Base-by-base conservation (phyloP, 53 echinoderm and acorn worm species). In the Antedon mediterranea region DNA sequence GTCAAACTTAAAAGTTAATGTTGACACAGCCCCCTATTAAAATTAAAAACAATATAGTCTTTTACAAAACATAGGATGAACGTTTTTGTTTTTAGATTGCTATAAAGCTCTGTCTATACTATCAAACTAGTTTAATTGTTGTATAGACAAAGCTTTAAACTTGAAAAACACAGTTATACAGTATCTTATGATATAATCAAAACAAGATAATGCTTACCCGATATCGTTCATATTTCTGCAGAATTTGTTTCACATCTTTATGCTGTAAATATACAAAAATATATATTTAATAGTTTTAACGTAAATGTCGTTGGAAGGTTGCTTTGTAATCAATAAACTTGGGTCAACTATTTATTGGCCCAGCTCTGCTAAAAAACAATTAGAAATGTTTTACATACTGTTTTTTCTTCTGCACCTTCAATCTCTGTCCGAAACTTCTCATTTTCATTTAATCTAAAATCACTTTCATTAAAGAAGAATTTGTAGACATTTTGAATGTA, bases 11-110 rank as follows among this genome's bases (percentile, higher is more conserved):
- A 86, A 81, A 43, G 79, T 91, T 72, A 95, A 80, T 4, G 90
- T 95, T 57, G 91, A 84, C 32, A 95, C 91, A 70, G 95, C 95
- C 71, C 95, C 95, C 91, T 95, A n/a, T n/a, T n/a, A 34, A 18
- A 57, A 57, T 57, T 18, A 8, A 57, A 57, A 57, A 57, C 26
- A 57, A 57, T 11, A 57, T n/a, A n/a, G n/a, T n/a, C n/a, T n/a
- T n/a, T n/a, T n/a, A n/a, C n/a, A n/a, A n/a, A n/a, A n/a, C n/a
- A n/a, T n/a, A n/a, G n/a, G n/a, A n/a, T n/a, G n/a, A n/a, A n/a
- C n/a, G n/a, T n/a, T n/a, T n/a, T n/a, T n/a, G n/a, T n/a, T n/a
- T n/a, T n/a, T n/a, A n/a, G n/a, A n/a, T n/a, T n/a, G n/a, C n/a
- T n/a, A n/a, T n/a, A n/a, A n/a, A n/a, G n/a, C n/a, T n/a, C n/a